Base-by-base conservation (phyloP, 2,888 invertebrate species). In the Epistrophe eligans region DNA sequence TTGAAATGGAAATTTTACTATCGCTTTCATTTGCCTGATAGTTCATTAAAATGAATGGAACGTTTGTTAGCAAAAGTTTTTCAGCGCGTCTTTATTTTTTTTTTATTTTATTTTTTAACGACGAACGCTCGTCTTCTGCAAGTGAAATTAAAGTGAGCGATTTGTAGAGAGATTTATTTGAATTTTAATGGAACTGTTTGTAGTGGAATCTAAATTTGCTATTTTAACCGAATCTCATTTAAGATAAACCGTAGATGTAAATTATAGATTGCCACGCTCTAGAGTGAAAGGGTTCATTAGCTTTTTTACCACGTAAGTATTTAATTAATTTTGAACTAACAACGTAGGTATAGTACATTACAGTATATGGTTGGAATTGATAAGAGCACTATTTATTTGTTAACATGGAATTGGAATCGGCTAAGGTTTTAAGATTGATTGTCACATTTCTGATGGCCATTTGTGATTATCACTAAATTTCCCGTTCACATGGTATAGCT, bases 1-100 rank as follows among this genome's bases (percentile, higher is more conserved):
- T 57, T 73, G 73, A 73, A 79, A 79, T 79, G 79, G 58, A 79
- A 73, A 79, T 79, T 79, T 79, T 28, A 73, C 73, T 79, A 79
- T 79, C 79, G 66, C 73, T 79, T 79, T 73, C 73, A 19, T 79
- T 79, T 35, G 38, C 11, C 50, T 40, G 57, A 64, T 72, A 72
- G 62, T 72, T 79, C 72, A 66, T 79, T 73, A 50, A 32, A 15
- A 73, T 79, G 40, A 58, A 73, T 50, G 28, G 48, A 66, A n/a
- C 57, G 48, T 73, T 58, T 73, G 73, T 79, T 48, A 73, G 57
- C 66, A 66, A 64, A 79, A 62, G 52, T 55, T 48, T 66, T 73
- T 57, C 48, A 64, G 55, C 38, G 43, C 64, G 17, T 77, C 32
- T 62, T 57, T 19, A 24, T 5, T 50, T 11, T 32, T 50, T 19